Evolutionary conservation across 2,113 vertebrate genomes (phyloP).

Genomic region (Chaetodon auriga): DNA sequence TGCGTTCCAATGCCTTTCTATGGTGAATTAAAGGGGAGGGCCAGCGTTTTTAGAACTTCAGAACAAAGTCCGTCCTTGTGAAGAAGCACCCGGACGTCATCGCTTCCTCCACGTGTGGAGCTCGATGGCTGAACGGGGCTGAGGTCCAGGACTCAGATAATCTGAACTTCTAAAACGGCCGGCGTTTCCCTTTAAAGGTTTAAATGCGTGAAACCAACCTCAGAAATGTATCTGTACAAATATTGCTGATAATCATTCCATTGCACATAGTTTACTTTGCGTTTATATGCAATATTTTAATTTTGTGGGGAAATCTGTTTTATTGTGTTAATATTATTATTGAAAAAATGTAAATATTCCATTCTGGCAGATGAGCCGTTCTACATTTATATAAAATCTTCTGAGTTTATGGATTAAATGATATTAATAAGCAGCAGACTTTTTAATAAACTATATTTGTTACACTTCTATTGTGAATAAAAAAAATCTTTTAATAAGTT

Average conservation of each 20-base stretch:
- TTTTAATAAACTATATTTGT: slow-evolving; percentile 99
- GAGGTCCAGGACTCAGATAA: not conserved
- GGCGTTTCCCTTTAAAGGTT: slow-evolving; percentile 55
- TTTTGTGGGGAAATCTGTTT: slow-evolving; percentile 77
- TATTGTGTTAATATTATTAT: slow-evolving; percentile 74
- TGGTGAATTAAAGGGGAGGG: slow-evolving; percentile 48
- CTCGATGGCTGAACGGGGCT: not conserved
- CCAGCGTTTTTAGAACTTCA: slow-evolving; percentile 9
- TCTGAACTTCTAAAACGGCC: not conserved
- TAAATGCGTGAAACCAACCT: slow-evolving; percentile 81
- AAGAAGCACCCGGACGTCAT: not conserved
- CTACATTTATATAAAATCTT: slow-evolving; percentile 92
- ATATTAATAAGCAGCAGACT: slow-evolving; percentile 94
- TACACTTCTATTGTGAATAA: slow-evolving; percentile 99
- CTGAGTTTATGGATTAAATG: slow-evolving; percentile 88
- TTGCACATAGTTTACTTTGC: slow-evolving; percentile 83
- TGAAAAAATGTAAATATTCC: slow-evolving; percentile 88
- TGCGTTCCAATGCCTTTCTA: slow-evolving; percentile 66
- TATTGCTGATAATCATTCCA: slow-evolving; percentile 87
- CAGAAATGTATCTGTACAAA: slow-evolving; percentile 82
- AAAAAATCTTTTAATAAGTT: slow-evolving; percentile 92
- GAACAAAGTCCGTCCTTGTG: not conserved
- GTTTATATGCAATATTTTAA: slow-evolving; percentile 83
- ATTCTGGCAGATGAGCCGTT: slow-evolving; percentile 82
- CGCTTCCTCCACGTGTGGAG: not conserved